Evolutionary conservation across 1,140 invertebrate species (phyloP).

Genomic region (Cylas formicarius): DNA sequence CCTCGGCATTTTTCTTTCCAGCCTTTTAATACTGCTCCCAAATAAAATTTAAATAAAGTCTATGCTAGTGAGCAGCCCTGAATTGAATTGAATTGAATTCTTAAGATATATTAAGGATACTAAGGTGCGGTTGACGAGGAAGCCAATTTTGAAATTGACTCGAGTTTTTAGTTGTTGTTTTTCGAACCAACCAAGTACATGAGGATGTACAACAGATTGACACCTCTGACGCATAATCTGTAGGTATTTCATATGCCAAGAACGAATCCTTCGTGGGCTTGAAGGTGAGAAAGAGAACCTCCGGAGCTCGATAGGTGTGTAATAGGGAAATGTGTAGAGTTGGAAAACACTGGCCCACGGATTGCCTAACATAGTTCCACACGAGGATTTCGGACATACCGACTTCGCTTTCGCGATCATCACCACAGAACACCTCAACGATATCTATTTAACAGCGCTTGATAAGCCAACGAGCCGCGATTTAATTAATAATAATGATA

Average conservation of each 20-base stretch:
- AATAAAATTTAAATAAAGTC: no score
- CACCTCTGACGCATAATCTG: slow-evolving; percentile 19
- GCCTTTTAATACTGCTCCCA: no score
- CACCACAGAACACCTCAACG: slow-evolving; percentile 5
- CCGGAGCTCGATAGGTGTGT: neutral
- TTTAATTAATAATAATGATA: no score
- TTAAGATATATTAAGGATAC: no score
- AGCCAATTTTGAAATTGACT: no score
- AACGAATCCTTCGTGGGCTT: slow-evolving; percentile 10
- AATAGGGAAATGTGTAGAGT: slow-evolving; percentile 9
- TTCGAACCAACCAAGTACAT: slow-evolving; percentile 24
- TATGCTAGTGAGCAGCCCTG: no score
- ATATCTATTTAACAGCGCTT: slow-evolving; percentile 6
- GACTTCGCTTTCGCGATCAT: slow-evolving; percentile 15
- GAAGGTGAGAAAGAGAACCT: slow-evolving; percentile 1
- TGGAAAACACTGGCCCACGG: slow-evolving; percentile 2
- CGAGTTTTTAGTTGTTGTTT: no score
- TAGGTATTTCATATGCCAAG: slow-evolving; percentile 15
- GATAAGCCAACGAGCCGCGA: no score
- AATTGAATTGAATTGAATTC: no score
- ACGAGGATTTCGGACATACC: slow-evolving; percentile 9
- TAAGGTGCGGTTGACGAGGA: no score
- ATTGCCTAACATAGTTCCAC: slow-evolving; percentile 12
- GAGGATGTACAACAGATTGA: slow-evolving; percentile 14
- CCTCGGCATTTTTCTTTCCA: no score